Base-by-base conservation (phyloP, 2,113 vertebrate genomes). In the Hippopotamus amphibius region DNA sequence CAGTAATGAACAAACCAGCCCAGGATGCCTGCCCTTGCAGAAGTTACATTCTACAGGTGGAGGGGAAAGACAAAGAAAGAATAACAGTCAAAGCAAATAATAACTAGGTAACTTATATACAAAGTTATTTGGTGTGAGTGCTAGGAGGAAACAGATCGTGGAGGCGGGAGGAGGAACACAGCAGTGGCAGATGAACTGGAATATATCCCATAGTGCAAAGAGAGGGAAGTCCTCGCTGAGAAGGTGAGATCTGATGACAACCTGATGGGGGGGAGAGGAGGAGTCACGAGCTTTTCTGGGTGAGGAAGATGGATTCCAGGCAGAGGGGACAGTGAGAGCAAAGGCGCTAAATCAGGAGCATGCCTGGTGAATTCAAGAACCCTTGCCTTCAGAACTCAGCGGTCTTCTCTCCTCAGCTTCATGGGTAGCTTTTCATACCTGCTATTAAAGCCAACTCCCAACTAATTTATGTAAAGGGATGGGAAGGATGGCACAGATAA, bases 61-160 rank as follows among this genome's bases (percentile, higher is more conserved):
- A 57, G 48, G 19, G 26, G 26, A 57, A 72, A 88, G 53, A 89
- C n/a, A 79, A 86, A 80, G 77, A 80, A 88, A 43, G 15, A 84
- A 85, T n/a, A 71, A 57, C 1, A 55, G 63, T 15, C 55, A 46
- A 63, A 80, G 41, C 33, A 76, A 53, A 24, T 1, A 46, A 55
- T 46, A 50, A 81, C 6, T 79, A 66, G 69, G 43, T 61, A 28
- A 89, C n/a, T 59, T 74, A 33, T 1, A 66, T 7, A 88, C 83
- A 85, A 46, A 48, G 80, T 48, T 33, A n/a, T 19, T 41, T 16
- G 24, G 33, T 24, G 22, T 19, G 24, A 14, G 21, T 10, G 22
- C 28, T 30, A 69, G 57, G 37, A 93, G 22, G 76, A 53, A 79
- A 72, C 26, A 80, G 1, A 80, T 1, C 14, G 68, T 24, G 22